A percentile compares a stretch with the other conserved stretches of the same genome.
phyloP scores from a whole-genome alignment of 2,888 invertebrate genomes.

The Hirtodrosophila trivittata region DNA sequence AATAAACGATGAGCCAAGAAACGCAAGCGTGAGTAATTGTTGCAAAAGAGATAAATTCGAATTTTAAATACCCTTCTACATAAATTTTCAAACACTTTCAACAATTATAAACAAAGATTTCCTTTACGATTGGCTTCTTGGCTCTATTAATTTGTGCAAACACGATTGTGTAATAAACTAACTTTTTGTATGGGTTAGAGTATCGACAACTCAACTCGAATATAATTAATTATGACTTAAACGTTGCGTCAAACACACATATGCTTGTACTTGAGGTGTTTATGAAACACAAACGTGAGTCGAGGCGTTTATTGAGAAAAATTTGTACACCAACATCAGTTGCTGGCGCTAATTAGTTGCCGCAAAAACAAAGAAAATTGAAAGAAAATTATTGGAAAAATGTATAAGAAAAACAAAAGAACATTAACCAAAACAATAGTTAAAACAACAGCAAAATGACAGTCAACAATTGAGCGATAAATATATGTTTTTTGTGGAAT shows the following conservation, averaged over 20 bases:
- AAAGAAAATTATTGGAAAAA: constrained; percentile 44
- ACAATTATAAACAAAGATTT: too few relatives aligned
- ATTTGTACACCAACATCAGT: neutral
- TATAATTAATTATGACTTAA: constrained; percentile 40
- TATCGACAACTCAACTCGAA: constrained; percentile 19
- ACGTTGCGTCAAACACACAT: neutral
- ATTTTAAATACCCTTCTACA: constrained; percentile 28
- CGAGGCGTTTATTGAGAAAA: neutral
- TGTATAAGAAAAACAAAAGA: constrained; percentile 38
- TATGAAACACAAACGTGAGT: constrained; percentile 1
- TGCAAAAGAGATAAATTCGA: constrained; percentile 1
- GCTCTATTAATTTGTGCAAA: too few relatives aligned
- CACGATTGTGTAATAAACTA: too few relatives aligned
- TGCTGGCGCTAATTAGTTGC: neutral
- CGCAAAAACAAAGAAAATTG: constrained; percentile 14
- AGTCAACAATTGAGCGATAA: constrained; percentile 57
- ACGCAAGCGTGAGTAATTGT: constrained; percentile 23
- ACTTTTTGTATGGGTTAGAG: constrained; percentile 13
- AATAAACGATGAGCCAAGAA: constrained; percentile 63
- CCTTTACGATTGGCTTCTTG: too few relatives aligned
- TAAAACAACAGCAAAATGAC: constrained; percentile 25
- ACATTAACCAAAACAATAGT: constrained; percentile 34
- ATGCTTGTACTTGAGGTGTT: neutral
- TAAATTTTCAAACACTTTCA: too few relatives aligned
- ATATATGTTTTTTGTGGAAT: constrained; percentile 66